Base-by-base conservation (phyloP, 1,140 invertebrate species). In the Leptinotarsa undecemlineata region DNA sequence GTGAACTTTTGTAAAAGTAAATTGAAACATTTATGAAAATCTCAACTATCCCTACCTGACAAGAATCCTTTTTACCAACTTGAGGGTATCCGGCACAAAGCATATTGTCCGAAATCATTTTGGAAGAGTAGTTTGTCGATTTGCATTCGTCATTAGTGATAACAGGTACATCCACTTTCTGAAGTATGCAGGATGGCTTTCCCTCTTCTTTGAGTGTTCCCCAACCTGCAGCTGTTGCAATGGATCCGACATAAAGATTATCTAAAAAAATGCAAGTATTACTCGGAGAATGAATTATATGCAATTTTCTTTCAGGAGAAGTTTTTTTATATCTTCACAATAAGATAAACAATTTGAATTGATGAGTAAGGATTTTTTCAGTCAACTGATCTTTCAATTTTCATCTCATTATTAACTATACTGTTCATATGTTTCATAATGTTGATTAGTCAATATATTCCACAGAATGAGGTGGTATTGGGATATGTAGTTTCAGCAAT, bases 31-130 rank as follows among this genome's bases (percentile, higher is more conserved):
- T 42, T 11, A 71, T 19, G 15, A 62, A 17, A 20, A 33, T 33
- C 26, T 33, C 26, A 33, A 11, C 33, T 42, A 42, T 3, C 66
- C 23, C 47, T 85, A 93, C 93, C 88, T 96, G 94, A 82, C 94
- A 96, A 33, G 94, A 93, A 85, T 96, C 95, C 80, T 92, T 94
- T 63, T 90, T 87, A 14, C 94, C 94, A 6, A 87, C 86, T 19
- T 92, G 89, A 0, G 89, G 87, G 82, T 93, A 94, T 13, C 94
- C 94, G 23, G 94, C 94, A 81, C 94, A 96, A 82, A 96, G 79
- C 94, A 95, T 95, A 81, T 95, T 94, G 75, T 94, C 91, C 0
- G 93, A 93, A 71, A 96, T 95, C 91, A 94, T 93, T 48, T 89
- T 89, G 1, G 90, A 83, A 4, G 89, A 91, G 81, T 95, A 95